Evolutionary conservation across 2,888 invertebrate species (phyloP), one percentile per base, ranked within the genome.

Genomic region (Agriotes lineatus): DNA sequence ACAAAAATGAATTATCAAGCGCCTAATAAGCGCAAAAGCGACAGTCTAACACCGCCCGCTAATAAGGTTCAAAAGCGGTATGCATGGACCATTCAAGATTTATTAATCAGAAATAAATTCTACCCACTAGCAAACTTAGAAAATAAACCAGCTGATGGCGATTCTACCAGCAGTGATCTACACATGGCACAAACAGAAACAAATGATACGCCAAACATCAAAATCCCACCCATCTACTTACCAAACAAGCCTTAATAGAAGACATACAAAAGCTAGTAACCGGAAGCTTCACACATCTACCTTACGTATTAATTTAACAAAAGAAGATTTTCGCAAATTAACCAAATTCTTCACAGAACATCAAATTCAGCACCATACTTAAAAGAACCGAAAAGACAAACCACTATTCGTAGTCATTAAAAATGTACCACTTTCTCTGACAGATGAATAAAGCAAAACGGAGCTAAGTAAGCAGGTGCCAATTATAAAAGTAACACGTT

Each of bases 31-130:
- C 42, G 42, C 42, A 42, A 42, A 6, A 4, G n/a, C 4, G 42
- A 6, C n/a, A 5, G 5, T 22, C 33, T 52, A 10, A 7, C 52
- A 52, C 25, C 22, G 52, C 52, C 52, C 9, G 25, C 9, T 14
- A n/a, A 52, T 25, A 12, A 52, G 12, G 25, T 52, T 6, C 52
- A 20, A 30, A 52, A 25, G 33, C 52, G 30, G n/a, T 52, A 52
- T 4, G 52, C 52, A 52, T 52, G 52, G 52, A n/a, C 14, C 25
- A 6, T 12, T 12, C 42, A 42, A 42, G 42, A 42, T 10, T 14
- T 42, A 6, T 14, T 42, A 42, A 6, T 12, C n/a, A 42, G 4
- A 3, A 42, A 42, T 10, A 42, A 42, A 42, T 42, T 7, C n/a
- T 42, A 42, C 16, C n/a, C n/a, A 42, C 42, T 12, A 42, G 12